Evolutionary conservation across 2,113 vertebrate genomes (phyloP), one percentile per base, ranked within the genome.

Genomic region (Origma solitaria): DNA sequence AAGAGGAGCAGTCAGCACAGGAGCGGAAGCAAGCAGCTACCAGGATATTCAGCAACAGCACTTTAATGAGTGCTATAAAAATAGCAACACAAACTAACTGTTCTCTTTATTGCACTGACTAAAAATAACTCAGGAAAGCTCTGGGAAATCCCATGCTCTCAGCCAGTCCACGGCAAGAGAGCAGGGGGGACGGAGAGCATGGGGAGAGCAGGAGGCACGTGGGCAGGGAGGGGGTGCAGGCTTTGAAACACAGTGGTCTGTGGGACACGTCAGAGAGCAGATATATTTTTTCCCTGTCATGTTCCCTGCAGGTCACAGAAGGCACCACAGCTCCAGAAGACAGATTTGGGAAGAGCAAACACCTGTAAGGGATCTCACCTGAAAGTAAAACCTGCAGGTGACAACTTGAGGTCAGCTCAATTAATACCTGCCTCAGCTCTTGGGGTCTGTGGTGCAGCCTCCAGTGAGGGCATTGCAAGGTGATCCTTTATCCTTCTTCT

Each of bases 11-110:
- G 82, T 97, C 91, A 97, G 93, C 93, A 95, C 82, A 95, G 80
- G 86, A 78, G 85, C 15, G 42, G 92, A 96, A 96, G 94, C 96
- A 94, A 96, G 92, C 94, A 75, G 92, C 92, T 80, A 96, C 91
- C 87, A 76, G 88, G 49, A 80, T 82, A 79, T 88, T 88, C 88
- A 95, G 96, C 92, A 96, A 90, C 88, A 95, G 92, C 82, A 69
- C 92, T 93, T 91, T 91, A 96, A 96, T 92, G 91, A 94, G 94
- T 85, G 95, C 88, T 95, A 80, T 95, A 96, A 96, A 95, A 97
- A 95, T 92, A 97, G 91, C 92, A 89, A 94, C 91, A 94, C 71
- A 95, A 95, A 96, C 79, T 75, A 97, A 88, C 94, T 8, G 15
- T 51, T 95, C 75, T 78, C 95, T 96, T 91, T 93, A 95, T 94